Evolutionary conservation across 2,113 vertebrate genomes (phyloP), one percentile per base, ranked within the genome.

Genomic region (Sorex araneus): DNA sequence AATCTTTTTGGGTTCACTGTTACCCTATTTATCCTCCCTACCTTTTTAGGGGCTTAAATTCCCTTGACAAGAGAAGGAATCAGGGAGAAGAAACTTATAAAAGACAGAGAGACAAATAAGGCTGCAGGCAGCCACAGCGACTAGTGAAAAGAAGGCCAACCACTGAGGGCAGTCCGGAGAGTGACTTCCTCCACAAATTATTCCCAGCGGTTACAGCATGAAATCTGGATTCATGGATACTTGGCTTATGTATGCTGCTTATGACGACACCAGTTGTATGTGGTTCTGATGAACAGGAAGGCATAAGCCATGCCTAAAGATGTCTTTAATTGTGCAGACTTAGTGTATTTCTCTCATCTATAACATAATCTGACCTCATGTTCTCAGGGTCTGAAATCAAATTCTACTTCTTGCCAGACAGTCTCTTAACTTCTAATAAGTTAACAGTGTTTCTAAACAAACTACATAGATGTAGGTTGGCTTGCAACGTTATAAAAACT

Each of bases 361-460:
- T 45, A 88, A 73, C 21, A 69, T 66, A 43, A 84, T 83, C 66
- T 89, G 90, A 79, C 57, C 8, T 30, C 25, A 64, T 67, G 63
- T 67, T 95, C 77, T 74, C 79, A 81, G 80, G 50, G 9, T 6
- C 32, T 76, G 23, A 30, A 87, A 78, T 84, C 30, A 92, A 93
- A 94, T 86, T 32, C 30, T 77, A 80, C 19, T 27, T 93, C 5
- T 69, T 87, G 10, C 54, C 36, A 91, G 10, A 94, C 88, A 93
- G 50, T 25, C 70, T 90, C 89, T 43, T 92, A 80, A 80, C 34
- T 3, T 93, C 36, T 80, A 43, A 6, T 40, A 88, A 66, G 4
- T 60, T 60, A 60, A 60, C 15, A 21, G 15, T 21, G 1, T 60
- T 60, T 54, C 21, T 60, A 19, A 21, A 60, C 57, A 60, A 60